Evolutionary conservation across 2,113 vertebrate species (phyloP).

Genomic region (Gopherus flavomarginatus): DNA sequence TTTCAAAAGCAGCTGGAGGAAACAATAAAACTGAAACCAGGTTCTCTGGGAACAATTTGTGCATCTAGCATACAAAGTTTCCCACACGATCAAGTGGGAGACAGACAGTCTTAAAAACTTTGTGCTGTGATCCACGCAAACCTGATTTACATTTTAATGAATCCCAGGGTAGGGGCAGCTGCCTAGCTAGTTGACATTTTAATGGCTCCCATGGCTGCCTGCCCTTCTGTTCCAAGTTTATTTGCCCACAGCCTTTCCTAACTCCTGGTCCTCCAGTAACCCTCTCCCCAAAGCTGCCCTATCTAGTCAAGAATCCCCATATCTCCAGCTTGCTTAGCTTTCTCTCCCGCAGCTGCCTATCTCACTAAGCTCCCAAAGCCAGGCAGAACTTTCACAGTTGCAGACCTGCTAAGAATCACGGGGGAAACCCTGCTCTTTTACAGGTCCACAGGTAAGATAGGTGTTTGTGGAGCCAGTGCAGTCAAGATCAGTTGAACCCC

Average conservation of each 20-base stretch:
- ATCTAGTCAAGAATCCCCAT: neutral
- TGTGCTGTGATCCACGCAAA: conserved; percentile 6
- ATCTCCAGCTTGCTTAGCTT: neutral
- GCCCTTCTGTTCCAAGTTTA: neutral
- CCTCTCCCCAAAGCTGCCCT: neutral
- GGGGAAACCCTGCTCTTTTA: neutral
- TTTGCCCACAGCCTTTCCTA: conserved; percentile 7
- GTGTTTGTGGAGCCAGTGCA: neutral
- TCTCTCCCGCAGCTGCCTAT: neutral
- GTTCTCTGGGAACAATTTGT: conserved; percentile 19
- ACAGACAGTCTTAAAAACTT: conserved; percentile 24
- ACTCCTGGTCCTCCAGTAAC: neutral
- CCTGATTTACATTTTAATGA: conserved; percentile 32
- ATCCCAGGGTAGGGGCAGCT: neutral
- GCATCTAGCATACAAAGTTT: neutral
- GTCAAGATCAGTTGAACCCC: neutral
- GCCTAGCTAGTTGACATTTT: conserved; percentile 26
- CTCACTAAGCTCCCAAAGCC: neutral
- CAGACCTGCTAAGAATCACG: neutral
- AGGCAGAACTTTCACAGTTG: neutral
- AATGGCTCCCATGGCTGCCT: conserved; percentile 22
- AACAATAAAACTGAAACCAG: neutral
- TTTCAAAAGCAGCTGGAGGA: neutral
- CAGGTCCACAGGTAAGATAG: neutral
- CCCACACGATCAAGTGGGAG: conserved; percentile 1